Evolutionary conservation across 2,113 vertebrate species (phyloP).

Genomic region (Scortum barcoo): DNA sequence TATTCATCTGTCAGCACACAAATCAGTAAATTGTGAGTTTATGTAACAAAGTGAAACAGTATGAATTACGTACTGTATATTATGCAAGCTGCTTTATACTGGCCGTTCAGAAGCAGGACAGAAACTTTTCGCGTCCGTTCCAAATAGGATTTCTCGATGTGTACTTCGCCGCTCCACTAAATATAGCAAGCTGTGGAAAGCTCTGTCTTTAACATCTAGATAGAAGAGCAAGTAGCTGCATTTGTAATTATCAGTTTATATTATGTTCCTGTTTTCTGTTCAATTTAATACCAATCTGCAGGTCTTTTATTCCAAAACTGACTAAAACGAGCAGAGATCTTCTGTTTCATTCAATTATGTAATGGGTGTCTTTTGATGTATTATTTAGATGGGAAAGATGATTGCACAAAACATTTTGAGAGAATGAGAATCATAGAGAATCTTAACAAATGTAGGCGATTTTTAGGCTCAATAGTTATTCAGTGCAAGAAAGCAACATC

Average conservation of each 20-base stretch:
- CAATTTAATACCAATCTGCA: neutral
- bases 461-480: neutral
- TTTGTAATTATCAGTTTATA: neutral
- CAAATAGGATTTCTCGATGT: constrained; percentile 57
- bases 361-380: neutral
- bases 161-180: constrained; percentile 28
- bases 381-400: neutral
- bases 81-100: constrained; percentile 44
- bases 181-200: constrained; percentile 43
- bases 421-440: neutral
- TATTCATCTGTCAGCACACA: too few relatives aligned
- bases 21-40: neutral
- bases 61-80: neutral
- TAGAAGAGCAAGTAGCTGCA: neutral
- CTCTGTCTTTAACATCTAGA: neutral
- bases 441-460: neutral
- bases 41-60: neutral
- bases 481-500: neutral
- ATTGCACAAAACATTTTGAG: neutral
- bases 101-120: constrained; percentile 16
- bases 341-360: neutral
- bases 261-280: neutral
- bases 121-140: constrained; percentile 7
- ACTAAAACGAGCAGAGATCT: neutral
- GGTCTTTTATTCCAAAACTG: neutral